A percentile compares a stretch with the other conserved stretches of the same genome.
Conservation (phyloP, 2,888 invertebrate genomes). For the Leucophenga montana region DNA sequence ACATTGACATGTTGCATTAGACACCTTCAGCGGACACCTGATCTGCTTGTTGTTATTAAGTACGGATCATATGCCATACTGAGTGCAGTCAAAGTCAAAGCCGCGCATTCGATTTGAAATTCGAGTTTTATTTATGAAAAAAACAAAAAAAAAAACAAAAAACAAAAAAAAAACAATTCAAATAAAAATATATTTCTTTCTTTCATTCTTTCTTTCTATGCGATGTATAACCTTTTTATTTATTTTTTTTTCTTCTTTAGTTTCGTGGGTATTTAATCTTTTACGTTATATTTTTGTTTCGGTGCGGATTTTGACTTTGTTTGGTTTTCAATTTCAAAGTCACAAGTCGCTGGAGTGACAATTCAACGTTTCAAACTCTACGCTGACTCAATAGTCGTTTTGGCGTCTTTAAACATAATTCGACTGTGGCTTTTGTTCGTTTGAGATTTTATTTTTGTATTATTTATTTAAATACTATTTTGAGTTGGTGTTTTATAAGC, state of each 20-base stretch:
- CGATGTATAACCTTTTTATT: conserved; percentile 23
- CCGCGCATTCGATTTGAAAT: conserved; percentile 49
- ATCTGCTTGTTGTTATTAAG: conserved; percentile 7
- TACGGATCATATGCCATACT: no score
- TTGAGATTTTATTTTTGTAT: conserved; percentile 42
- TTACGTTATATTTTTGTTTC: conserved; percentile 21
- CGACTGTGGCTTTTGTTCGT: conserved; percentile 47
- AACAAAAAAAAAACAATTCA: no score
- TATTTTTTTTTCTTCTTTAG: conserved; percentile 32
- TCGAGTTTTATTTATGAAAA: conserved; percentile 47
- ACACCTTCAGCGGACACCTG: conserved; percentile 50
- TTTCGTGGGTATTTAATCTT: conserved; percentile 56
- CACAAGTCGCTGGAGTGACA: neutral
- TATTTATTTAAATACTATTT: conserved; percentile 13
- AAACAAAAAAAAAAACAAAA: neutral
- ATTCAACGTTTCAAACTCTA: no score
- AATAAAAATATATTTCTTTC: conserved; percentile 23
- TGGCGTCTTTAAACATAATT: conserved; percentile 46
- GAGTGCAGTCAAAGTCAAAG: neutral
- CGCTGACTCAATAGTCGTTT: neutral
- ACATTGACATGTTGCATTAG: conserved; percentile 65
- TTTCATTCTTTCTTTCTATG: conserved; percentile 18
- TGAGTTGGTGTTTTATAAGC: conserved; percentile 56
- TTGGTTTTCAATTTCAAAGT: conserved; percentile 63
- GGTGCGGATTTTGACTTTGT: conserved; percentile 43